These are phyloP conservation scores for Dendroctonus valens DNA, from an alignment of 1,140 invertebrate genomes.

Conservation along the genomic window DNA sequence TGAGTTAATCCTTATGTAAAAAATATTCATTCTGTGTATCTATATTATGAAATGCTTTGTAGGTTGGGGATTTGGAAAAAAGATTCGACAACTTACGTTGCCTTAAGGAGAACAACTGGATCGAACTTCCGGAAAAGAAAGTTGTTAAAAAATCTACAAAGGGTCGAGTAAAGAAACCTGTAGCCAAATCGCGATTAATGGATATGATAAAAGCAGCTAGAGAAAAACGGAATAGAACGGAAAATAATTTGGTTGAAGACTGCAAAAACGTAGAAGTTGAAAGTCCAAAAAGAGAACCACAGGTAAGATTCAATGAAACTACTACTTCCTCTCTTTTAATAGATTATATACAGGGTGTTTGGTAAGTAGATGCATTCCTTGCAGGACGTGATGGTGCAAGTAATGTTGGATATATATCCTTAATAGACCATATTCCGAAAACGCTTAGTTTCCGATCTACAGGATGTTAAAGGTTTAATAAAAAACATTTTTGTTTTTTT, in stretches of 20 bases:
- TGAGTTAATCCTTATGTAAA: neutral
- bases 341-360: too few relatives aligned
- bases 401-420: too few relatives aligned
- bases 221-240: constrained; percentile 12
- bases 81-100: constrained; percentile 56
- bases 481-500: too few relatives aligned
- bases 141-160: constrained; percentile 16
- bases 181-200: constrained; percentile 27
- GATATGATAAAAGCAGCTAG: constrained; percentile 37
- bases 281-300: neutral
- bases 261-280: neutral
- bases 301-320: constrained; percentile 3
- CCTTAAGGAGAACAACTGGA: constrained; percentile 56
- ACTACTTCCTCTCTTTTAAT: too few relatives aligned
- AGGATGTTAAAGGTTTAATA: too few relatives aligned
- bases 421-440: too few relatives aligned
- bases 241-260: neutral
- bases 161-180: constrained; percentile 17
- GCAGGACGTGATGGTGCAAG: too few relatives aligned
- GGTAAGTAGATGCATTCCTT: too few relatives aligned
- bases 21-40: neutral
- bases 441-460: too few relatives aligned
- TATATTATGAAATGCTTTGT: too few relatives aligned
- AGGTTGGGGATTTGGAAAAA: constrained; percentile 54
- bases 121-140: constrained; percentile 47